Conservation (phyloP, 2,888 invertebrate species). For the Leptopilina syphax region DNA sequence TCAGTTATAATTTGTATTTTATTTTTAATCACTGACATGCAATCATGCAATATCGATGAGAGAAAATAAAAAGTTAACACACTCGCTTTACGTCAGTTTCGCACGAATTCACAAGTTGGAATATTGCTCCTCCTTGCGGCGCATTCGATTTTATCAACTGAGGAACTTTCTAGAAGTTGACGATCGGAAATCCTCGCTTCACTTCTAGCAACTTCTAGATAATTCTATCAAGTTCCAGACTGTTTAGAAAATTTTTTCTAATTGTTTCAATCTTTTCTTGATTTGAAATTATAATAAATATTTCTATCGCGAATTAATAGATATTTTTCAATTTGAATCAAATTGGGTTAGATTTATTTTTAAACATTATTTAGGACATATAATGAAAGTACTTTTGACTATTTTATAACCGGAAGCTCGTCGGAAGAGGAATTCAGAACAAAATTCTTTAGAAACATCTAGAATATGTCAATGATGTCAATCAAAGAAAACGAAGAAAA, state of each 20-base stretch:
- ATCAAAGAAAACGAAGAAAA: too few relatives aligned
- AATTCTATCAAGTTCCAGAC: slow-evolving; percentile 57
- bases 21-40: not conserved
- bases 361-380: too few relatives aligned
- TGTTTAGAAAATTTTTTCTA: not conserved
- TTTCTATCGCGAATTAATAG: not conserved
- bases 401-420: too few relatives aligned
- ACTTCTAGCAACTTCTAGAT: slow-evolving; percentile 63
- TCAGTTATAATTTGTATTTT: not conserved
- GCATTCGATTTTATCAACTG: slow-evolving; percentile 62
- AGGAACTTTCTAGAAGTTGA: slow-evolving; percentile 64
- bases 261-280: not conserved
- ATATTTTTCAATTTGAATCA: not conserved
- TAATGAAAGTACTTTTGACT: too few relatives aligned
- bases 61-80: not conserved
- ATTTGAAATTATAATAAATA: slow-evolving; percentile 5
- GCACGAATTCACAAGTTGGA: slow-evolving; percentile 52
- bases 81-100: not conserved
- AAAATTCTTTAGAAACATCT: too few relatives aligned
- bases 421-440: too few relatives aligned
- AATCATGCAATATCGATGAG: not conserved
- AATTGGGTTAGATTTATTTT: too few relatives aligned
- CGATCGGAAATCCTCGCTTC: slow-evolving; percentile 54
- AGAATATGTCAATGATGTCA: too few relatives aligned
- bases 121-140: slow-evolving; percentile 57